A percentile compares a stretch with the other conserved stretches of the same genome.
Conservation (phyloP, 1,140 invertebrate genomes). For the Palaemon carinicauda region DNA sequence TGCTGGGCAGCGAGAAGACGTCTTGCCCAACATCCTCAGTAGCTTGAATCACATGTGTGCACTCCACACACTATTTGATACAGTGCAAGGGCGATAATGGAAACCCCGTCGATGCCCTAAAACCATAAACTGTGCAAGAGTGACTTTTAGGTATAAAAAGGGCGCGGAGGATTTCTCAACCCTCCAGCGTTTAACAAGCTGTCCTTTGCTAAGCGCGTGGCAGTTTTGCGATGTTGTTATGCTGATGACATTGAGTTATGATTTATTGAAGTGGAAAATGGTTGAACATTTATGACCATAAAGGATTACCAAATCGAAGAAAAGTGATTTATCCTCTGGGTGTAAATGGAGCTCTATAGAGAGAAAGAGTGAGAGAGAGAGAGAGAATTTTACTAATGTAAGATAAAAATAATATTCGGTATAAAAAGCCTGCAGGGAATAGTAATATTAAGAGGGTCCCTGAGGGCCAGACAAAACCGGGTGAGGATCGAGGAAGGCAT, state of each 20-base stretch:
- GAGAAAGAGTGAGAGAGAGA: constrained; percentile 14
- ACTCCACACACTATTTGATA: constrained; percentile 28
- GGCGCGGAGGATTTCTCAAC: no score
- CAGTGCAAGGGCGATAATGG: no score
- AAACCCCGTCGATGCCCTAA: no score
- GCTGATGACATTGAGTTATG: no score
- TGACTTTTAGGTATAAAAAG: no score
- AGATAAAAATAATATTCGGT: neutral
- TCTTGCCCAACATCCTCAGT: constrained; percentile 24
- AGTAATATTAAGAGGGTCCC: neutral
- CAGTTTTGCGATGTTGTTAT: no score
- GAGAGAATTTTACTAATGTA: neutral
- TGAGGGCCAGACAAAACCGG: neutral
- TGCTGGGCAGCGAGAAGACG: constrained; percentile 44
- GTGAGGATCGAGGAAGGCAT: neutral
- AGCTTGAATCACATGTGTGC: constrained; percentile 42
- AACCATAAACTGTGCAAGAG: no score
- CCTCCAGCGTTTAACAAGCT: no score
- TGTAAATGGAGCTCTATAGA: constrained; percentile 8
- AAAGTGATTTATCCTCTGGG: neutral
- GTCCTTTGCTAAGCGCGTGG: no score
- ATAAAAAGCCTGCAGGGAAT: neutral
- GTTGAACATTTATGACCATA: neutral
- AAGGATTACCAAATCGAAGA: neutral
- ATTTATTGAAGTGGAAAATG: neutral